These are phyloP conservation scores for human (Homo sapiens) DNA, from an alignment of 2,113 vertebrate genomes.

Conservation along the genomic window GRCh38 chr9:28356501-28357000, in stretches of 20 bases:
- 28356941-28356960: not conserved
- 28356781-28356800: not conserved
- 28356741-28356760: not conserved
- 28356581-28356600: not conserved
- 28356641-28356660: not conserved
- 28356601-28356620: not conserved
- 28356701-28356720: not conserved
- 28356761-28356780: not conserved
- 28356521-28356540: not conserved
- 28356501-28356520: not conserved
- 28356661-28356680: not conserved
- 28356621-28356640: not conserved
- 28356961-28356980: conserved; percentile 8
- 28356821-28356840: not conserved
- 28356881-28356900: conserved; percentile 1
- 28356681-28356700: not conserved
- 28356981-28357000: conserved; percentile 31
- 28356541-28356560: not conserved
- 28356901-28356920: not conserved
- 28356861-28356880: not conserved
- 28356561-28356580: not conserved
- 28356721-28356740: not conserved
- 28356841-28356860: not conserved
- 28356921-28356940: not conserved
- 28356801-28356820: not conserved